phyloP scores from a whole-genome alignment of 2,888 invertebrate species.

The Pecten maximus region DNA sequence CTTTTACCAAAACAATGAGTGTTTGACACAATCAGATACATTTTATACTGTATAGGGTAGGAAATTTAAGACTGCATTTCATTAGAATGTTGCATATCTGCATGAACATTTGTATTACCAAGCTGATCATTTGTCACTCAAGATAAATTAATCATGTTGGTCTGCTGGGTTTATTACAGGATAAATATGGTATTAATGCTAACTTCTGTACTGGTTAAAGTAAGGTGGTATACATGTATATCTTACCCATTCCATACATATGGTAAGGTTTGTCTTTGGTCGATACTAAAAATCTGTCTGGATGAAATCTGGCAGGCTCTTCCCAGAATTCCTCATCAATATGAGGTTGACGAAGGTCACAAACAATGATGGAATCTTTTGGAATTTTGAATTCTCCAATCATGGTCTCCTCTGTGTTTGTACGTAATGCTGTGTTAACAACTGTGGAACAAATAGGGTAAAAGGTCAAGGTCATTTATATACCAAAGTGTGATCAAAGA shows the following conservation, averaged over 20 bases:
- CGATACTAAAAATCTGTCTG: conserved; percentile 39
- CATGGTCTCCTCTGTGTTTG: conserved; percentile 23
- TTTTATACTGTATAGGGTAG: too few relatives aligned
- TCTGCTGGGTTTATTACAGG: too few relatives aligned
- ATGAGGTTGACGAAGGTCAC: conserved; percentile 32
- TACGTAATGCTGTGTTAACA: conserved; percentile 10
- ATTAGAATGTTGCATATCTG: too few relatives aligned
- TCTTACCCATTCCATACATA: conserved; percentile 10
- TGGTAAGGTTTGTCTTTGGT: not conserved
- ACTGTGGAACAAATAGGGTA: not conserved
- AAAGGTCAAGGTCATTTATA: not conserved
- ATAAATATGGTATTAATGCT: too few relatives aligned
- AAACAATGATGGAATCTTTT: conserved; percentile 18
- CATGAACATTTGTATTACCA: too few relatives aligned
- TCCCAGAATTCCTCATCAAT: conserved; percentile 31
- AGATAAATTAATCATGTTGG: too few relatives aligned
- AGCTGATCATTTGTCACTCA: too few relatives aligned
- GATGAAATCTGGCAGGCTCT: conserved; percentile 31
- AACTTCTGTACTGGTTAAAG: too few relatives aligned
- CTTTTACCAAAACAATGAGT: too few relatives aligned
- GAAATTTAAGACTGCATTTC: too few relatives aligned
- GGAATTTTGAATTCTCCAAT: conserved; percentile 37
- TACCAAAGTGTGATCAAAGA: not conserved
- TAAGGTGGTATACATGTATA: too few relatives aligned
- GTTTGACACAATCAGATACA: too few relatives aligned